Evolutionary conservation across 2,113 vertebrate genomes (phyloP).

Genomic region (Cynopterus brachyotis): DNA sequence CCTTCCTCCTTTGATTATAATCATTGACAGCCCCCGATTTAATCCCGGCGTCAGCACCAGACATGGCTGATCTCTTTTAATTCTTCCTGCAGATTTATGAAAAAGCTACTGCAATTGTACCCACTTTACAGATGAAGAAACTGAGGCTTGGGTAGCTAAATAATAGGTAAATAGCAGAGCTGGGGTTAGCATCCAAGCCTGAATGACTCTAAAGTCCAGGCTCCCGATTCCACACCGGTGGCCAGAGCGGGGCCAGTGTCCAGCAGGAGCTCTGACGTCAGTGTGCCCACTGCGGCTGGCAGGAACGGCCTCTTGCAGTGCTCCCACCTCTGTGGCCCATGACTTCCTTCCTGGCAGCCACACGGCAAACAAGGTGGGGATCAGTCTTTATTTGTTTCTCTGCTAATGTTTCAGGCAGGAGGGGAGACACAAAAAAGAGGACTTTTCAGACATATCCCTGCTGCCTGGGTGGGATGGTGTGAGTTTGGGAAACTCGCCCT

Average conservation of each 20-base stretch:
- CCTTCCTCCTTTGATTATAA: not conserved
- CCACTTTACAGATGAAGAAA: not conserved
- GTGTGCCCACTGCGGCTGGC: rapidly evolving
- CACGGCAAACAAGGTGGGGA: not conserved
- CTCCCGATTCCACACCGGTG: not conserved
- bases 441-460: not conserved
- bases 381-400: not conserved
- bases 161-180: not conserved
- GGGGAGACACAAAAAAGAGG: not conserved
- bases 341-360: not conserved
- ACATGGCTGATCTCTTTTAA: not conserved
- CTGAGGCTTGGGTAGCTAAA: not conserved
- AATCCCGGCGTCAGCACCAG: not conserved
- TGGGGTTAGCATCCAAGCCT: not conserved
- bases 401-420: not conserved
- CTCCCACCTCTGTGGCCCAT: not conserved
- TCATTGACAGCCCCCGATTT: not conserved
- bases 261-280: not conserved
- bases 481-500: not conserved
- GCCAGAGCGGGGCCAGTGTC: not conserved
- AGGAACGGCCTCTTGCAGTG: not conserved
- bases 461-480: not conserved
- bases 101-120: not conserved
- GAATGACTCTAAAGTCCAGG: not conserved
- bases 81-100: not conserved